These are phyloP conservation scores for Monoplex corrugatus DNA, from an alignment of 2,888 invertebrate species.

Conservation along the genomic window DNA sequence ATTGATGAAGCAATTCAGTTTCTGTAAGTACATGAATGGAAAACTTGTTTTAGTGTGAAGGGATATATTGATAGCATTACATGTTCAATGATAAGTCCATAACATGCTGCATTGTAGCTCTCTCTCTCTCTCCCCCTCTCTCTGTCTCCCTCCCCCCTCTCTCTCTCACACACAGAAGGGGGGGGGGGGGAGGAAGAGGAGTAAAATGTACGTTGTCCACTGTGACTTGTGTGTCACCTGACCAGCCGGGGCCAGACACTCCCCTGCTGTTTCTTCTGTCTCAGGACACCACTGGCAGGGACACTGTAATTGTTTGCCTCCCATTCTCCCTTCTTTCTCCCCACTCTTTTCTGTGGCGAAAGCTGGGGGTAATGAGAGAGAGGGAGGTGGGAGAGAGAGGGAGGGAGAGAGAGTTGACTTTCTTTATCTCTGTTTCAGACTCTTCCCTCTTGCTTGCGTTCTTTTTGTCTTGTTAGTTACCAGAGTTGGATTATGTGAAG, in stretches of 20 bases:
- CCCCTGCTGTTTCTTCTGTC: constrained; percentile 22
- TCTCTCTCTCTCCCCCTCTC: constrained; percentile 20
- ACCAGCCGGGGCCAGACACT: constrained; percentile 30
- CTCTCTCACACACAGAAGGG: constrained; percentile 36
- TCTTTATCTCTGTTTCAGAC: no score
- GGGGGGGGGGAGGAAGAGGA: constrained; percentile 15
- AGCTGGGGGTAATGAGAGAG: not conserved
- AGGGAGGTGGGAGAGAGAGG: not conserved
- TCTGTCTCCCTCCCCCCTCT: constrained; percentile 10
- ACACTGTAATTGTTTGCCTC: constrained; percentile 31
- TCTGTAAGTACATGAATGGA: no score
- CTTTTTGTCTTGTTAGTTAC: no score
- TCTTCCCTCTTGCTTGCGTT: no score
- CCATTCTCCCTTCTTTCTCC: not conserved
- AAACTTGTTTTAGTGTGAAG: no score
- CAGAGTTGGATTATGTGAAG: no score
- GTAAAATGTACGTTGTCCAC: not conserved
- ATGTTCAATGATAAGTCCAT: no score
- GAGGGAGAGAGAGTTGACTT: not conserved
- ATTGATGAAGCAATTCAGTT: no score
- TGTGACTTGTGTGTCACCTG: not conserved
- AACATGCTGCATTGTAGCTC: not conserved
- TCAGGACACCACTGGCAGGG: constrained; percentile 15
- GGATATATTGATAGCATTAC: no score
- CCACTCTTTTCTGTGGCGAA: not conserved